Evolutionary conservation across 1,140 invertebrate species (phyloP), one percentile per base, ranked within the genome.

Genomic region (Arctopsyche grandis): DNA sequence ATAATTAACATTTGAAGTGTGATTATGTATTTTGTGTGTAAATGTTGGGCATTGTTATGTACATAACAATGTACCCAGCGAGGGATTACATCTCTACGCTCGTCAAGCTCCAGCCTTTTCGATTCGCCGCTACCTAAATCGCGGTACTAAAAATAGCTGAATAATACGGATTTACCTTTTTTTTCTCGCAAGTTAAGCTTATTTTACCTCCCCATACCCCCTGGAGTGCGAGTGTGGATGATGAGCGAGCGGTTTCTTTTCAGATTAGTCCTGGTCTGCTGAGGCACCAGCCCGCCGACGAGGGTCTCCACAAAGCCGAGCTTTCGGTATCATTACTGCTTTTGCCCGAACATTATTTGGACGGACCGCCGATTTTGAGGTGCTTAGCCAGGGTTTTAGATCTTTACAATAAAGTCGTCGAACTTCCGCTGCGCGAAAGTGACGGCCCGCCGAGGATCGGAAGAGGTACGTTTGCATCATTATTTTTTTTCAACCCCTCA

Each of bases 221-320:
- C 1, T 38, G 29, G 29, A 38, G 29, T 52, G 48, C 48, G 48
- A 52, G 29, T 52, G 48, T 52, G 16, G 48, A 26, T 22, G 24
- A 66, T 66, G 63, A 66, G 10, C 21, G 24, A 22, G 22, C 63
- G 24, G 16, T 66, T 66, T 66, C 63, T 26, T 22, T 66, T 66
- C 77, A 82, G 81, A 82, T 82, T 29, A 82, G 81, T 71, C 81
- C 81, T 9, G 81, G 81, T 16, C 79, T 78, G 38, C 71, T 80
- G 19, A 73, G 79, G 58, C 76, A 82, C 16, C 81, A 82, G 21
- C 81, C 78, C 0, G 81, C 71, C 5, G 78, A 82, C 24, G 79
- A 80, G 12, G 81, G 81, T 0, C 78, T 82, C 16, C 74, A 78
- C 63, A 82, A 80, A 63, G 78, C 81, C 5, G 81, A 82, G 19